A percentile compares a stretch with the other conserved stretches of the same genome.
phyloP scores from a whole-genome alignment of 2,113 vertebrate genomes.

The Aramus guarauna region DNA sequence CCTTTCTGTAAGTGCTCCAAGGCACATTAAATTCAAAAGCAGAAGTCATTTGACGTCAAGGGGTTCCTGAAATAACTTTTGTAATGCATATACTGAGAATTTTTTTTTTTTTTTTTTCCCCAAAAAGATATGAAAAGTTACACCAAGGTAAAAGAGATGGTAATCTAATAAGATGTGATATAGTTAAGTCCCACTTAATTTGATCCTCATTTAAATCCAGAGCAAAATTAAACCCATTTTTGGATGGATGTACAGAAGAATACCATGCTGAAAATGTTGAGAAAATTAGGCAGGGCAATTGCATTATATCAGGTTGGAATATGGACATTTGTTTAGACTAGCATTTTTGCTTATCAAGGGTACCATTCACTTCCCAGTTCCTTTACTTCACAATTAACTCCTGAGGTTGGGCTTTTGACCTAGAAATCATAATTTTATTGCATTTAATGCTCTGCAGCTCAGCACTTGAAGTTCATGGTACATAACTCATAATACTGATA shows the following conservation, averaged over 20 bases:
- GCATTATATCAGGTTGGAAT: neutral
- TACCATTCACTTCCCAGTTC: neutral
- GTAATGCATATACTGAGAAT: neutral
- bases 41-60: neutral
- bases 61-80: neutral
- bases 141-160: neutral
- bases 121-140: neutral
- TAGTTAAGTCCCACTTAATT: neutral
- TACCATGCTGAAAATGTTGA: neutral
- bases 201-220: neutral
- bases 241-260: neutral
- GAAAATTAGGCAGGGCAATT: neutral
- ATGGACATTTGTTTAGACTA: constrained; percentile 3
- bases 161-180: neutral
- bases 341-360: constrained; percentile 30
- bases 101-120: rapidly evolving
- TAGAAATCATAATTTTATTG: neutral
- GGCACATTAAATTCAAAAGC: neutral
- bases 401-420: neutral
- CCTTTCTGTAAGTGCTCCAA: neutral
- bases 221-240: neutral
- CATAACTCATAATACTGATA: neutral
- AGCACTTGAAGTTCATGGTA: neutral
- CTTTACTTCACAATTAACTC: neutral
- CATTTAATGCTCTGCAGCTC: neutral